A percentile compares a stretch with the other conserved stretches of the same genome.
Evolutionary conservation across 2,888 invertebrate genomes (phyloP).

Genomic region (Disparrhopalites patrizii): DNA sequence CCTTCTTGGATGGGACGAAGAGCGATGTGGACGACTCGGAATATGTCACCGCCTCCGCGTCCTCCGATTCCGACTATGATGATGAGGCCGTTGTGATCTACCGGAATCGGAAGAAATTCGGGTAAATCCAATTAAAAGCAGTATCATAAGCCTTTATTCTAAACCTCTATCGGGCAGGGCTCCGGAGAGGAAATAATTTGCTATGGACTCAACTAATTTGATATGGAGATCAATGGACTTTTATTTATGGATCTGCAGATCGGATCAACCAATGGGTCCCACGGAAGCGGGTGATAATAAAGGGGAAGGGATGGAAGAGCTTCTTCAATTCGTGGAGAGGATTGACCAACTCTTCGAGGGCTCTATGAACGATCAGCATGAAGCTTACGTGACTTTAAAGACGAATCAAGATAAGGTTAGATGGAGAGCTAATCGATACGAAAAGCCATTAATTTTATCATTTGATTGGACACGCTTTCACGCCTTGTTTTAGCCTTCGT

Average conservation of each 20-base stretch:
- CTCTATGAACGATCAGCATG: conserved; percentile 49
- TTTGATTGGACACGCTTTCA: neutral
- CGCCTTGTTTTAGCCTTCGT: neutral
- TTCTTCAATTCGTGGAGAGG: conserved; percentile 45
- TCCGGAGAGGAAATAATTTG: too few species aligned
- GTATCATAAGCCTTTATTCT: too few species aligned
- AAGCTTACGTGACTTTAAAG: conserved; percentile 50
- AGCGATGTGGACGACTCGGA: conserved; percentile 41
- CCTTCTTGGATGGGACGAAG: conserved; percentile 50
- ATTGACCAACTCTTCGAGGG: conserved; percentile 52
- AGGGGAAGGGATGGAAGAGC: conserved; percentile 14
- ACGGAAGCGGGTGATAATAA: neutral
- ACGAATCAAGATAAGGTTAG: conserved; percentile 50
- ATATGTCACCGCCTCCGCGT: conserved; percentile 41
- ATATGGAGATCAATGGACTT: conserved; percentile 2
- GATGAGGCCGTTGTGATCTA: conserved; percentile 14
- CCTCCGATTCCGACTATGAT: conserved; percentile 31
- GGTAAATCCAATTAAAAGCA: conserved; percentile 7
- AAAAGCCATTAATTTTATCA: neutral
- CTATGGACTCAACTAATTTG: too few species aligned
- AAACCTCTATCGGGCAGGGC: too few species aligned
- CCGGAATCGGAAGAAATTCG: neutral
- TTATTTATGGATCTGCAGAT: too few species aligned
- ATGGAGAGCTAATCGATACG: neutral
- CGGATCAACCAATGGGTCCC: neutral